Base-by-base conservation (phyloP, 2,797 vertebrate species). In the Tragelaphus eurycerus region DNA sequence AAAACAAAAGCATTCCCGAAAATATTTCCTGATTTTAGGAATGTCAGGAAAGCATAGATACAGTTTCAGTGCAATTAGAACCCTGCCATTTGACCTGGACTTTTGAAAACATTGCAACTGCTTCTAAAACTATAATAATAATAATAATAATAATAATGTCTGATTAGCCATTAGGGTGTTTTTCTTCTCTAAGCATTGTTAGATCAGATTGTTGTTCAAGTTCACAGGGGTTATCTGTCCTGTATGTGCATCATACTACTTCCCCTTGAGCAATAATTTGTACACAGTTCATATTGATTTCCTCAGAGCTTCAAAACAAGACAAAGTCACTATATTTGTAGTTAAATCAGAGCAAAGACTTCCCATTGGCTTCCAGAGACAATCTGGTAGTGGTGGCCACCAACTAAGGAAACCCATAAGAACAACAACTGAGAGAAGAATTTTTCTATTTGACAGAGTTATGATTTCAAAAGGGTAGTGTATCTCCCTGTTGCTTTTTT, bases 271-370 rank as follows among this genome's bases (percentile, higher is more conserved):
- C 48, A 94, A 50, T 27, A 79, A 52, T 90, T 57, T 78, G 38
- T 78, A 54, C 29, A 95, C 21, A 67, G 74, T n/a, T 86, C 48
- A n/a, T 21, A 31, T 0, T 90, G 57, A 21, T 19, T 97, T 89
- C 67, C 85, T 89, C 17, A 90, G 83, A 86, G 55, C 78, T 90
- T 92, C 48, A 94, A 76, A 93, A 84, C 64, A 91, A 90, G 34
- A 38, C 12, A 19, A 86, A 52, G 43, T 64, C 48, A 81, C 86
- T 71, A n/a, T 52, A 71, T 78, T 79, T 86, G 29, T 29, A 76
- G 85, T 90, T 86, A 81, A 10, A 25, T 43, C 55, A 60, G 31
- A 96, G 27, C 67, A 46, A 59, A 87, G 17, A 19, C n/a, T 82
- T 95, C 67, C 54, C 27, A 11, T 1, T 67, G 78, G 38, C 71